These are phyloP conservation scores for Chrysomela aeneicollis DNA, from an alignment of 2,888 invertebrate genomes.

Conservation along the genomic window DNA sequence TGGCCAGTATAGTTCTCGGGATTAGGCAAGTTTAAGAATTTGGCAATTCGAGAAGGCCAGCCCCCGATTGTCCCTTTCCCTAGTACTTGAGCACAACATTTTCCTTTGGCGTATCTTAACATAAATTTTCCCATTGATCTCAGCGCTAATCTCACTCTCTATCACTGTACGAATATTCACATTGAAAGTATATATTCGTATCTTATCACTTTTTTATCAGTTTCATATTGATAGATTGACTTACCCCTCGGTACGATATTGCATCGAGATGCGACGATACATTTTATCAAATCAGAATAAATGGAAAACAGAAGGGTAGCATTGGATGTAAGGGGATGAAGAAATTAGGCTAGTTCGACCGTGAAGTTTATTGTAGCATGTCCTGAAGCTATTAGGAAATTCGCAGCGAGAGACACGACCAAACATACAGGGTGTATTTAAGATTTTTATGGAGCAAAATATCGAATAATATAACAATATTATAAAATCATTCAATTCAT, in stretches of 20 bases:
- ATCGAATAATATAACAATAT: too few relatives aligned
- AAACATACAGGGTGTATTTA: neutral
- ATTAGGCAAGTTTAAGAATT: too few relatives aligned
- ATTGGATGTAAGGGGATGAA: constrained; percentile 42
- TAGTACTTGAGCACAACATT: too few relatives aligned
- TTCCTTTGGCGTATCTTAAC: too few relatives aligned
- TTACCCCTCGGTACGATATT: constrained; percentile 27
- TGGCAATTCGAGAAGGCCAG: too few relatives aligned
- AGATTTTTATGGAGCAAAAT: too few relatives aligned
- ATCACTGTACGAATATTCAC: neutral
- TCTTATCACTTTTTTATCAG: neutral
- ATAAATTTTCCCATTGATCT: too few relatives aligned
- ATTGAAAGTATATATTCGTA: neutral
- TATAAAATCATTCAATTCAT: too few relatives aligned
- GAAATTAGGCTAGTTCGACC: constrained; percentile 40
- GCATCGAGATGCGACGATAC: constrained; percentile 44
- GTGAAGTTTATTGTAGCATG: constrained; percentile 35
- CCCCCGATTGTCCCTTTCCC: too few relatives aligned
- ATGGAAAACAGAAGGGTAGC: constrained; percentile 52
- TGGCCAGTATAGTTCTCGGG: too few relatives aligned
- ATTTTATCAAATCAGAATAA: constrained; percentile 53
- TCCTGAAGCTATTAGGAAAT: constrained; percentile 41
- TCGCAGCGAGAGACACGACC: constrained; percentile 21
- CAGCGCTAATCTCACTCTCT: neutral
- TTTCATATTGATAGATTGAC: neutral